Evolutionary conservation across 2,113 vertebrate genomes (phyloP).

Genomic region (Felis chaus): DNA sequence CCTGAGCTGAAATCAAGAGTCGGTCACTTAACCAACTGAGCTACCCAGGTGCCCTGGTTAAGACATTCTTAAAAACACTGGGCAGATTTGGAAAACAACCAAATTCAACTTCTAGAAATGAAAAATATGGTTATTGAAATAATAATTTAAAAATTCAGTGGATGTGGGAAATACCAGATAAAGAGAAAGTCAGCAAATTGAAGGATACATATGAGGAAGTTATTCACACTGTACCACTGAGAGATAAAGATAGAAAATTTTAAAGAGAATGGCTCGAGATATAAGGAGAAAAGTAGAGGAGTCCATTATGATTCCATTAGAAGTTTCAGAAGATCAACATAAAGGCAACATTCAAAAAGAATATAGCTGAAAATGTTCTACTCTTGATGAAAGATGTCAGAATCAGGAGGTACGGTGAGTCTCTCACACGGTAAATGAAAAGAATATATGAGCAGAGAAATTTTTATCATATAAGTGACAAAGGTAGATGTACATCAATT

Average conservation of each 20-base stretch:
- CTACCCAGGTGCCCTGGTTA: neutral
- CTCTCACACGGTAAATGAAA: neutral
- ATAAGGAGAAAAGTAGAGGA: neutral
- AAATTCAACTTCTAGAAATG: neutral
- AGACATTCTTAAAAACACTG: neutral
- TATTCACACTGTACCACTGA: neutral
- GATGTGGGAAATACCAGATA: neutral
- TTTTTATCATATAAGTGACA: neutral
- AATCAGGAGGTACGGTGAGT: neutral
- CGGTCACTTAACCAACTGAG: neutral
- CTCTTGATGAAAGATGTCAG: neutral
- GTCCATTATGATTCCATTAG: neutral
- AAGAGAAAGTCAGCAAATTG: conserved; percentile 14
- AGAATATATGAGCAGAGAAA: neutral
- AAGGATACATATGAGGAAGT: neutral
- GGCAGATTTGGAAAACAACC: neutral
- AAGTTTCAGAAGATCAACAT: neutral
- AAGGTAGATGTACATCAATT: neutral
- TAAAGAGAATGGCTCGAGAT: neutral
- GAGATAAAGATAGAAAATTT: neutral
- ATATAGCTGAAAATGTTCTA: neutral
- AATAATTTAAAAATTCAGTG: neutral
- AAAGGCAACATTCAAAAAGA: neutral
- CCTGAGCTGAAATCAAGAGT: neutral
- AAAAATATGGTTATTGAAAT: neutral